Base-by-base conservation (phyloP, 1,140 invertebrate species). In the Sycophaga agraensis region DNA sequence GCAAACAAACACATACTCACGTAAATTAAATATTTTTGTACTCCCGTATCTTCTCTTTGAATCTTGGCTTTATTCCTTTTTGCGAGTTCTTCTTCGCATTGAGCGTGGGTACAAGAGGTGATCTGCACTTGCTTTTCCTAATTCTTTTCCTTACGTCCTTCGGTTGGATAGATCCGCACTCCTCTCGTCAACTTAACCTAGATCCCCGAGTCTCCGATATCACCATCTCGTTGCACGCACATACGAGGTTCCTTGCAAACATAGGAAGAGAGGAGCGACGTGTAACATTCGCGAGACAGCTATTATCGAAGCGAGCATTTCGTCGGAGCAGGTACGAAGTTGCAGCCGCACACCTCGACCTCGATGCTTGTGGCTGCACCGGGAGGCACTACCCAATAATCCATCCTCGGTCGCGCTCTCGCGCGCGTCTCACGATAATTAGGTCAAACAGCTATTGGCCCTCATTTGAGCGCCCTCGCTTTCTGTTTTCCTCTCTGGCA, bases 181-280 rank as follows among this genome's bases (percentile, higher is more conserved):
- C 34, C 35, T 37, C 43, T 14, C 12, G 45, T 58, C 45, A 58
- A 58, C 56, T 58, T 58, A 49, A 58, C 45, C 56, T 58, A 57
- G 22, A 46, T 48, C 43, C 2, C 21, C 31, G 31, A 2, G 19
- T 37, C 31, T n/a, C 17, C 19, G 55, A 48, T 21, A 17, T 24
- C 21, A 26, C 21, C 55, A 57, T 39, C 55, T 35, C 28, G 11
- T 6, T 31, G 5, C 28, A 31, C 28, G 4, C 28, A 31, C 28
- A 11, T 11, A 31, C 28, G 28, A 31, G 5, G 14, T 5, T 14
- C 26, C 0, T 3, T n/a, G n/a, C n/a, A n/a, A n/a, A n/a, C n/a
- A n/a, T n/a, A n/a, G n/a, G n/a, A n/a, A n/a, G n/a, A n/a, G 26
- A 28, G 24, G 45, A n/a, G 24, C 9, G 14, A 19, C 16, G 28